phyloP scores from a whole-genome alignment of 2,888 invertebrate genomes.

The Cheilosia variabilis region DNA sequence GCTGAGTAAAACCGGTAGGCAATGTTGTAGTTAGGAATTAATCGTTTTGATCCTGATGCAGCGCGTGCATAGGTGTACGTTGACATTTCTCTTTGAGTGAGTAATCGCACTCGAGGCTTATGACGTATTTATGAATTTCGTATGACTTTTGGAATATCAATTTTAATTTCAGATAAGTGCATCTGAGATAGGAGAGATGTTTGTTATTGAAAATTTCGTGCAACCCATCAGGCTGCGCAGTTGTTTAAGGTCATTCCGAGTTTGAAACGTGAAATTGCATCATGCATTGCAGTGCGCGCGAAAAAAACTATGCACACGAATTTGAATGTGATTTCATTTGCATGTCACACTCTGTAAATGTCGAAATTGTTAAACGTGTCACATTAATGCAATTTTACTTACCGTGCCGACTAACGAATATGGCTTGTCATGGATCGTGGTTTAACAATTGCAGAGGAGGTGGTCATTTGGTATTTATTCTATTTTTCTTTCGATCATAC shows the following conservation, averaged over 20 bases:
- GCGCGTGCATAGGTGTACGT: no score
- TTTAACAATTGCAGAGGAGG: conserved; percentile 30
- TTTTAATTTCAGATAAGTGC: conserved; percentile 11
- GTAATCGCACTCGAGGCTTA: conserved; percentile 34
- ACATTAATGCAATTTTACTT: conserved; percentile 54
- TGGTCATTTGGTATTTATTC: neutral
- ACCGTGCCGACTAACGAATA: conserved; percentile 17
- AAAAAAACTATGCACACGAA: conserved; percentile 34
- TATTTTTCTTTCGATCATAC: neutral
- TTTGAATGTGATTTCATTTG: conserved; percentile 32
- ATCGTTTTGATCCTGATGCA: conserved; percentile 1
- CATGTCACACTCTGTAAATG: conserved; percentile 37
- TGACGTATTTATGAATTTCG: conserved; percentile 37
- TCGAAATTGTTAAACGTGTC: conserved; percentile 53
- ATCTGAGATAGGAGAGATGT: conserved; percentile 27
- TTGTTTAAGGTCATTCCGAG: conserved; percentile 24
- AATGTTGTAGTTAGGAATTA: conserved; percentile 29
- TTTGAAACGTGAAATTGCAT: conserved; percentile 55
- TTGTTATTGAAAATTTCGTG: conserved; percentile 34
- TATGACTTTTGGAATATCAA: conserved; percentile 24
- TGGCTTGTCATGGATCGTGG: conserved; percentile 27
- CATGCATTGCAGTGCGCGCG: conserved; percentile 27
- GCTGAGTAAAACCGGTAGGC: conserved; percentile 20
- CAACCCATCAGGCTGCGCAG: neutral
- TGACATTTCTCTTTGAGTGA: no score